Percentiles rank a stretch among this genome's conserved stretches.
Conservation (phyloP, 1,140 invertebrate genomes). For the Eurytemora carolleeae region DNA sequence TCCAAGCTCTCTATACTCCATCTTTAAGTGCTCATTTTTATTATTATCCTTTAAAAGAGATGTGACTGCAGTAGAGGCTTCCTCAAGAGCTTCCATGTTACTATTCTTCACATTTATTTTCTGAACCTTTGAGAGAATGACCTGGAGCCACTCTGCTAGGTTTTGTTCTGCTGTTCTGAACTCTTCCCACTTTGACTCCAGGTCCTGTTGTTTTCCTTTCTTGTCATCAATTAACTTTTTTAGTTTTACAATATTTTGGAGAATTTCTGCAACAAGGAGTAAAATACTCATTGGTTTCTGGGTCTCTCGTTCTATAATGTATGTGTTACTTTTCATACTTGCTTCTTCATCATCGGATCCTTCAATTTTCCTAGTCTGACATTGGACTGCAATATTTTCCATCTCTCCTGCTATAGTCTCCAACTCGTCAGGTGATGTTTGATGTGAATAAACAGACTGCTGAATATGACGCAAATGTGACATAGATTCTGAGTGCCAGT, state of each 20-base stretch:
- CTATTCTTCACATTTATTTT: slow-evolving; percentile 5
- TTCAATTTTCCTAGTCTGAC: slow-evolving; percentile 44
- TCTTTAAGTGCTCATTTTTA: not conserved
- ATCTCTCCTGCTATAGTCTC: slow-evolving; percentile 26
- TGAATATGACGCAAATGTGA: slow-evolving; percentile 56
- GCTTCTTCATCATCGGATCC: slow-evolving; percentile 43
- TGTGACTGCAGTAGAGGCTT: not conserved
- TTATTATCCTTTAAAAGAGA: slow-evolving; percentile 4
- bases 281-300: slow-evolving; percentile 44
- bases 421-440: slow-evolving; percentile 39
- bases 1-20: slow-evolving; percentile 1
- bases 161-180: slow-evolving; percentile 9
- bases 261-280: slow-evolving; percentile 43
- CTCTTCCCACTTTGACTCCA: slow-evolving; percentile 10
- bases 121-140: slow-evolving; percentile 7
- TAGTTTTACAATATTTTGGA: slow-evolving; percentile 32
- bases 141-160: slow-evolving; percentile 11
- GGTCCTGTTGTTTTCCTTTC: slow-evolving; percentile 22
- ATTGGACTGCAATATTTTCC: slow-evolving; percentile 38
- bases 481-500: slow-evolving; percentile 56
- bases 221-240: slow-evolving; percentile 51
- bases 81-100: not conserved
- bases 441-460: slow-evolving; percentile 47
- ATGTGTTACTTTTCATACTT: slow-evolving; percentile 30
- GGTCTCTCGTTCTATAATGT: slow-evolving; percentile 42